Conservation (phyloP, 2,113 vertebrate species). For the Pseudorasbora parva region DNA sequence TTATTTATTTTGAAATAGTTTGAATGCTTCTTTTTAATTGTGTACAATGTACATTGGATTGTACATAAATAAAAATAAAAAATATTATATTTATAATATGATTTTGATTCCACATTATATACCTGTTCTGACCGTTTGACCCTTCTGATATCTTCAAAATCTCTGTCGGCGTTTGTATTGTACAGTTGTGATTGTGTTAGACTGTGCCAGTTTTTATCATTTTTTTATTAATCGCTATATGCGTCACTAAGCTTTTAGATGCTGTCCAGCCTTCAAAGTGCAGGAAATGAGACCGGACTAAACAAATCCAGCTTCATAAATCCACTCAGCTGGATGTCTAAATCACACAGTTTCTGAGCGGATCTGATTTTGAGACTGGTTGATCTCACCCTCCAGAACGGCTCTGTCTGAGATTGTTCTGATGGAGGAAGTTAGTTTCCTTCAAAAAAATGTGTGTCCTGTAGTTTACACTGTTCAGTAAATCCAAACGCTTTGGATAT, state of each 20-base stretch:
- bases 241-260: not conserved
- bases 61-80: too few relatives aligned
- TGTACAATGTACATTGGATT: too few relatives aligned
- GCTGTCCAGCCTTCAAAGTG: slow-evolving; percentile 38
- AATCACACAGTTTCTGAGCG: not conserved
- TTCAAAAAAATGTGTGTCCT: not conserved
- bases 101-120: not conserved
- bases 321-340: not conserved
- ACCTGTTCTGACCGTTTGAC: not conserved
- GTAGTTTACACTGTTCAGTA: not conserved
- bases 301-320: slow-evolving; percentile 31
- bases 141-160: not conserved
- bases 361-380: not conserved
- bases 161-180: not conserved
- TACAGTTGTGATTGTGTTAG: not conserved
- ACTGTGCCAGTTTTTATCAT: not conserved
- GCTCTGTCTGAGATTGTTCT: not conserved
- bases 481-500: not conserved
- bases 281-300: slow-evolving; percentile 23
- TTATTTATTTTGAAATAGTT: not conserved
- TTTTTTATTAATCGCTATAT: slow-evolving; percentile 3
- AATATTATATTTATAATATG: too few relatives aligned
- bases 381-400: not conserved
- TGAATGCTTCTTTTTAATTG: not conserved
- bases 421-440: not conserved